These are phyloP conservation scores for Pelodytes ibericus DNA, from an alignment of 2,797 vertebrate genomes.

Conservation along the genomic window DNA sequence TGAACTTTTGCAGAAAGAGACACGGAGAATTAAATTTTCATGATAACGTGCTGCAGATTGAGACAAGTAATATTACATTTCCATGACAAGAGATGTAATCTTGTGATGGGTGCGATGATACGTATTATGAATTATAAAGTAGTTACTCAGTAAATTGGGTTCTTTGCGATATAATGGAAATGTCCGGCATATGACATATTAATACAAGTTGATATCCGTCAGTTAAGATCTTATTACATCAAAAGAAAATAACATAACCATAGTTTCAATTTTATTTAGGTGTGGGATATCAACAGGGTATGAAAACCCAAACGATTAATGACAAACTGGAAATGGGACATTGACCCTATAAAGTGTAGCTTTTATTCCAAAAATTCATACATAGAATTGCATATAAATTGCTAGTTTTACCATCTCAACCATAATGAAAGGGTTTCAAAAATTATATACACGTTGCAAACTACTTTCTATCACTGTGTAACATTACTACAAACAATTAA, in stretches of 20 bases:
- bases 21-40: neutral
- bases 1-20: neutral
- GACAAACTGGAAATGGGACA: no score
- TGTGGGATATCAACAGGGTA: no score
- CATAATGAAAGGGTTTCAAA: no score
- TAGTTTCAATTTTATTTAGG: no score
- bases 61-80: conserved; percentile 6
- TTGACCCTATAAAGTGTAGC: no score
- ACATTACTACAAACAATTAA: no score
- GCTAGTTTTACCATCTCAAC: no score
- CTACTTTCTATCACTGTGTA: no score
- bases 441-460: no score
- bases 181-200: neutral
- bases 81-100: neutral
- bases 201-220: neutral
- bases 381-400: no score
- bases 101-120: neutral
- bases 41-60: neutral
- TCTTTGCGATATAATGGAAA: neutral
- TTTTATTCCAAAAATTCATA: no score
- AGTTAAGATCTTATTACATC: neutral
- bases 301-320: no score
- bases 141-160: neutral
- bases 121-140: conserved; percentile 9
- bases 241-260: neutral